Evolutionary conservation across 2,888 invertebrate species (phyloP).

Genomic region (Venusia cambrica): DNA sequence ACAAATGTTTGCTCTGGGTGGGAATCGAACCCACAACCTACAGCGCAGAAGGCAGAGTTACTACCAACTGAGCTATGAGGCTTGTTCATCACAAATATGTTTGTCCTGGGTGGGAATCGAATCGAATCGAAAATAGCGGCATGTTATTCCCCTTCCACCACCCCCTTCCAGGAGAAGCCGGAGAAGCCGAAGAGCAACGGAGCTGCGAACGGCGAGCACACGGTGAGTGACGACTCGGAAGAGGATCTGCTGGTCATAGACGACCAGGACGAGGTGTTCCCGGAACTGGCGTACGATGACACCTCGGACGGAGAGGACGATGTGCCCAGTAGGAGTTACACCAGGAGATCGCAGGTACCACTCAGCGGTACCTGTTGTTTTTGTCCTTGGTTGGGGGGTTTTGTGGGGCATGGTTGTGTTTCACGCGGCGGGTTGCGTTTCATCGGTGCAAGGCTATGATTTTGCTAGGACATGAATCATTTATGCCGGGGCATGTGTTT

Average conservation of each 20-base stretch:
- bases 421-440: too few relatives aligned
- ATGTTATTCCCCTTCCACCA: too few relatives aligned
- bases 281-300: slow-evolving; percentile 72
- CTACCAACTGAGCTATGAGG: too few relatives aligned
- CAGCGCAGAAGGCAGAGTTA: too few relatives aligned
- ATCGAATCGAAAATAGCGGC: too few relatives aligned
- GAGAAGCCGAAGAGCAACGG: slow-evolving; percentile 52
- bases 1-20: too few relatives aligned
- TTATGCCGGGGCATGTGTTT: too few relatives aligned
- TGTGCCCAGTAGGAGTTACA: slow-evolving; percentile 57
- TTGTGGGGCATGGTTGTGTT: background rate
- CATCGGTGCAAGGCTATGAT: too few relatives aligned
- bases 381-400: slow-evolving; percentile 4
- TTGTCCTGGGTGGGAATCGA: too few relatives aligned
- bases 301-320: slow-evolving; percentile 59
- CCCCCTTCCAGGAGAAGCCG: slow-evolving; percentile 47
- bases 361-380: slow-evolving; percentile 34
- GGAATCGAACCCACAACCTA: too few relatives aligned
- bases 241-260: slow-evolving; percentile 50
- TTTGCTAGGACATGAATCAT: too few relatives aligned
- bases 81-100: too few relatives aligned
- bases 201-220: slow-evolving; percentile 40
- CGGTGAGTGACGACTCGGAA: slow-evolving; percentile 52
- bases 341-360: slow-evolving; percentile 70
- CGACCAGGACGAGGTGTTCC: slow-evolving; percentile 66